Percentiles rank a stretch among this genome's conserved stretches.
These are phyloP conservation scores for Setophaga kirtlandii DNA, from an alignment of 2,113 vertebrate genomes.

Conservation along the genomic window DNA sequence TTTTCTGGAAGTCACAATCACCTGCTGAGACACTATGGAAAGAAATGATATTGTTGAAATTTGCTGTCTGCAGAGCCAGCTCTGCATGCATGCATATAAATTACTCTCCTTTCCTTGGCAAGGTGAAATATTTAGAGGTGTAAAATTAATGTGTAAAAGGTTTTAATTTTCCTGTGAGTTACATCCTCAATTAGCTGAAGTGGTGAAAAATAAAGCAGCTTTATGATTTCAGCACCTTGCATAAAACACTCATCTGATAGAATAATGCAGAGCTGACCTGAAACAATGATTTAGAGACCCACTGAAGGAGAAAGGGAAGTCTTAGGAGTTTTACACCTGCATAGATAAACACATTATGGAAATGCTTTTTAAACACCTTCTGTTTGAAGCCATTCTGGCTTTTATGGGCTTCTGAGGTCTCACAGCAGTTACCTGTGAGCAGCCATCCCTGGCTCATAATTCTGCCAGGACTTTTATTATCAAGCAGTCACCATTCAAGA, in stretches of 20 bases:
- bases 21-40: background rate
- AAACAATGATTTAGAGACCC: background rate
- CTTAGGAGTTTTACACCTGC: background rate
- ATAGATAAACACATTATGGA: background rate
- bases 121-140: background rate
- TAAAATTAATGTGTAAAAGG: background rate
- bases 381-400: background rate
- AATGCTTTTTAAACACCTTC: background rate
- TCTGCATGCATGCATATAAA: background rate
- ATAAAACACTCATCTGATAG: background rate
- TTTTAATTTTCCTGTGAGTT: slow-evolving; percentile 22
- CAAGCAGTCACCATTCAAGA: background rate
- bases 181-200: slow-evolving; percentile 26
- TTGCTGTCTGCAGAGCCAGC: background rate
- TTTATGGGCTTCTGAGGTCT: background rate
- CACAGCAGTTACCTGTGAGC: background rate
- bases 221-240: background rate
- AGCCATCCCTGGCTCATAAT: background rate
- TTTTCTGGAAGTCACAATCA: background rate
- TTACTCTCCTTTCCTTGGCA: background rate
- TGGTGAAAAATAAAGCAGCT: slow-evolving; percentile 1
- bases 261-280: background rate
- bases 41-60: background rate
- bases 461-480: background rate
- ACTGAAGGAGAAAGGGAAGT: background rate